Conservation (phyloP, 2,797 vertebrate species). For the Cichlasoma orientale region DNA sequence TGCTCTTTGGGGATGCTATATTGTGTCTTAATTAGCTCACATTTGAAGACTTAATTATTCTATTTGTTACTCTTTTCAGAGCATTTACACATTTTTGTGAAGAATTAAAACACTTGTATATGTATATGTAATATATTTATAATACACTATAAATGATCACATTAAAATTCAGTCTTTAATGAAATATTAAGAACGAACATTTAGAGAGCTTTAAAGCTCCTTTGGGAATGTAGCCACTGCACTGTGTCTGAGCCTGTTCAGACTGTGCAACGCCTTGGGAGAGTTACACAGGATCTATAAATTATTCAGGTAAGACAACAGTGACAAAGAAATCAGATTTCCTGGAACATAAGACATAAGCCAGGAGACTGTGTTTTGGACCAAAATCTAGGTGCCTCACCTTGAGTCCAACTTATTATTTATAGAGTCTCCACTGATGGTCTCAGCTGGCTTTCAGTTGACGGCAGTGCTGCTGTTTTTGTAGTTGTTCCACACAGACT, state of each 20-base stretch:
- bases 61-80: background rate
- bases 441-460: background rate
- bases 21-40: constrained; percentile 26
- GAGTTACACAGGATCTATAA: constrained; percentile 23
- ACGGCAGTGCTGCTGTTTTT: background rate
- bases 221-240: background rate
- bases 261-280: constrained; percentile 21
- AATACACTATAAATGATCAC: background rate
- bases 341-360: constrained; percentile 20
- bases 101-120: background rate
- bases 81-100: background rate
- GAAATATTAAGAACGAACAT: background rate
- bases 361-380: background rate
- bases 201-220: background rate
- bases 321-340: constrained; percentile 15
- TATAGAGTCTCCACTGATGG: background rate
- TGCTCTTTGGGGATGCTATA: background rate
- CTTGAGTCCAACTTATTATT: constrained; percentile 10
- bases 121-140: no score
- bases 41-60: constrained; percentile 2
- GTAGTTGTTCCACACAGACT: background rate
- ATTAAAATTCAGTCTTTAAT: background rate
- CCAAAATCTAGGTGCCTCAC: background rate
- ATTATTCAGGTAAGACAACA: constrained; percentile 45
- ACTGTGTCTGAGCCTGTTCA: constrained; percentile 12